Evolutionary conservation across 2,113 vertebrate species (phyloP).

Genomic region (Todiramphus chloris): DNA sequence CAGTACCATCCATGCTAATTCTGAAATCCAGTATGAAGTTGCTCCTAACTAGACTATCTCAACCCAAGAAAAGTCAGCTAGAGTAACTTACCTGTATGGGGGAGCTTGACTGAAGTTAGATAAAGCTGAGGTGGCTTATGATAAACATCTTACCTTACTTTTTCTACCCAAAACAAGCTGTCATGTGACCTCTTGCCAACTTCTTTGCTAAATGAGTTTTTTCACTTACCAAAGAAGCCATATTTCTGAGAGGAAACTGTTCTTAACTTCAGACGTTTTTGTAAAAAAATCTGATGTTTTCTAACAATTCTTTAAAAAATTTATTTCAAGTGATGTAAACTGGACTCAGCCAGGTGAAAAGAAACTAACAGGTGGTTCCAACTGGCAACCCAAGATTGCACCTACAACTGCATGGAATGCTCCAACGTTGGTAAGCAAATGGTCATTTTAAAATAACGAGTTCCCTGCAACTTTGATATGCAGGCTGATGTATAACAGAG

Average conservation of each 20-base stretch:
- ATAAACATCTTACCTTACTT: background rate
- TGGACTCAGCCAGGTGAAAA: constrained; percentile 97
- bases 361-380: constrained; percentile 92
- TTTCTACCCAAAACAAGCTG: background rate
- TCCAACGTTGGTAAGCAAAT: constrained; percentile 89
- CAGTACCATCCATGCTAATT: background rate
- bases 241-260: background rate
- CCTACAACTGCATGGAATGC: constrained; percentile 95
- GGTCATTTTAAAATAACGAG: background rate
- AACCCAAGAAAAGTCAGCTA: background rate
- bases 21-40: background rate
- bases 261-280: background rate
- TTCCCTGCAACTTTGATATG: background rate
- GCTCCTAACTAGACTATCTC: background rate
- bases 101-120: background rate
- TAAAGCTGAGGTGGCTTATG: background rate
- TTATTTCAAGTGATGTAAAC: constrained; percentile 88
- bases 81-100: background rate
- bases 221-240: background rate
- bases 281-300: background rate
- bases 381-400: constrained; percentile 95
- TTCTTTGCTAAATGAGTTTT: background rate
- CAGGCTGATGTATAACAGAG: background rate
- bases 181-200: background rate
- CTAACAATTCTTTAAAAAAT: constrained; percentile 32